Base-by-base conservation (phyloP, 2,888 invertebrate species). In the Brenthis ino region DNA sequence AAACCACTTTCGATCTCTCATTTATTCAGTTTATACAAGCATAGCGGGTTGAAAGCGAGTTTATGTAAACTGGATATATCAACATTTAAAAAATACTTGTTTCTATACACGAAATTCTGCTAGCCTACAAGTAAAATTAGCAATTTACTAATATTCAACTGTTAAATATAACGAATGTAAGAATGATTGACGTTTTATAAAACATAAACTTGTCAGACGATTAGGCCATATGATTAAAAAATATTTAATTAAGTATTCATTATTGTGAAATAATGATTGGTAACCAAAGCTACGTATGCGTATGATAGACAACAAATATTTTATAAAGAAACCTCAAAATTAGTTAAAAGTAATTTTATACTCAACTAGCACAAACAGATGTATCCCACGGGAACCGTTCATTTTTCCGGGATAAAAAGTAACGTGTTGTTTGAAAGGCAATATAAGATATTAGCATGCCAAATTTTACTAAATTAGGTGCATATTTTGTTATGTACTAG, bases 1-100 rank as follows among this genome's bases (percentile, higher is more conserved):
- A 65, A 76, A 74, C 75, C 77, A 77, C 78, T 78, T 77, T 78
- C 78, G 77, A 74, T 60, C 56, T 67, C 72, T 57, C 69, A 68
- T 64, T 70, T 68, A 53, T 37, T 20, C 50, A 12, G 43, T 47
- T 51, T 68, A 69, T 74, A 72, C 69, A 70, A 67, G 72, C 57
- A 66, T 72, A 76, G 73, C 75, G 69, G 71, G 57, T 58, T 68
- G 56, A 47, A 66, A 68, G 65, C 74, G 63, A 65, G 73, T 70
- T 73, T 72, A 53, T 50, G 61, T 67, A 65, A 76, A 76, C 76
- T 71, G 72, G 76, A 73, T 68, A 71, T 56, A 54, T 28, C 28
- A 43, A 47, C 61, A 73, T 67, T 73, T 70, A 63, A 70, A 57
- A 60, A 66, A 72, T 48, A 67, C 20, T 47, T 37, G 28, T 48